Percentiles rank a stretch among this genome's conserved stretches.
These are phyloP conservation scores for Ammodytes marinus DNA, from an alignment of 2,113 vertebrate species.

Conservation along the genomic window DNA sequence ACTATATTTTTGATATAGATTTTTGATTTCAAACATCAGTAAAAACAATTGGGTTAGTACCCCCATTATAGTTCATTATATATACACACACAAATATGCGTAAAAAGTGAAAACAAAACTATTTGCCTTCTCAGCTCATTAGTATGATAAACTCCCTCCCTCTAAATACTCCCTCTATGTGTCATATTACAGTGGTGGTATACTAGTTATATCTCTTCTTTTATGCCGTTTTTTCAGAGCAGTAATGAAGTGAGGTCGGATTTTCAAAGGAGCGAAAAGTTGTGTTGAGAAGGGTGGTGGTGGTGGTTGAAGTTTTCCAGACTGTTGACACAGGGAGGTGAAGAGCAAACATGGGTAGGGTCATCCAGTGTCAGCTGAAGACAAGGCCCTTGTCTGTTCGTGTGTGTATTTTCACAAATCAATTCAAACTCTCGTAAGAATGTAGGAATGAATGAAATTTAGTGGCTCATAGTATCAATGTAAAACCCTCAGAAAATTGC, in stretches of 20 bases:
- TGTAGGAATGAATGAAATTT: background rate
- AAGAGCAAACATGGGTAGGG: constrained; percentile 58
- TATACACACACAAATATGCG: background rate
- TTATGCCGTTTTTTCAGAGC: background rate
- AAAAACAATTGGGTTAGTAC: background rate
- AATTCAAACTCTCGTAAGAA: constrained; percentile 10
- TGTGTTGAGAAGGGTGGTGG: constrained; percentile 4
- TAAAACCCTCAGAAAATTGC: background rate
- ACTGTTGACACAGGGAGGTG: constrained; percentile 53
- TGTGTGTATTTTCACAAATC: background rate
- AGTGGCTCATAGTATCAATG: no score
- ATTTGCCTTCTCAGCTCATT: no score
- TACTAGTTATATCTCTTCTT: no score
- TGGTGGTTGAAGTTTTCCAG: constrained; percentile 10
- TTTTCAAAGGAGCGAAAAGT: background rate
- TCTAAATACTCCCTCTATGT: background rate
- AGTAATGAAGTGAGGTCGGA: background rate
- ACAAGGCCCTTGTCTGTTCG: constrained; percentile 18
- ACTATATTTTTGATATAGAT: background rate
- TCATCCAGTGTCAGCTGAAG: constrained; percentile 22
- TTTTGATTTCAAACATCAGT: background rate
- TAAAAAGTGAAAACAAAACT: no score
- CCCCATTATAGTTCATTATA: background rate
- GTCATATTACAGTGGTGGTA: background rate
- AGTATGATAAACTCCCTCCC: no score